Evolutionary conservation across 2,797 vertebrate species (phyloP), one percentile per base, ranked within the genome.

Genomic region (Neosalanx taihuensis): DNA sequence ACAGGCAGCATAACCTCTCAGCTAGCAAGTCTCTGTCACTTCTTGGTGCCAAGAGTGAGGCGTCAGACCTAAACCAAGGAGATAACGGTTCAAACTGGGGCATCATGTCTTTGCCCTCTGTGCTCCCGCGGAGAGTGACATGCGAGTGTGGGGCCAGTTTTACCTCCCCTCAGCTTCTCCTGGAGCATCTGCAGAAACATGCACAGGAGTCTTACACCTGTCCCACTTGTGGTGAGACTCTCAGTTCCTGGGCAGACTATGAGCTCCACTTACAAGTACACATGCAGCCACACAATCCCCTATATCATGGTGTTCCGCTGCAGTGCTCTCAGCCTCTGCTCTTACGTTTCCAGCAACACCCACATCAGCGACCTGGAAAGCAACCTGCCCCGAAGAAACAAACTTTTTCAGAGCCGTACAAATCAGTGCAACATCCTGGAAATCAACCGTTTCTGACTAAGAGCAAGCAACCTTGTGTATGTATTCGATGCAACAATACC

Each of bases 151-250:
- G 93, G 37, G 84, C 88, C 0, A 88, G 89, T 41, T 94, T 94
- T 73, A 94, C 91, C 0, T 91, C 91, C 41, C 92, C 93, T 1
- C 85, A 88, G 67, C 90, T 92, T 33, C 90, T 94, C 49, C 85
- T 94, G 63, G 92, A 93, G 81, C 93, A 93, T 79, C 81, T 94
- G 67, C 92, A 93, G 76, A 90, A 91, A 79, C 93, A 94, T 15
- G 92, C 92, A 0, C 85, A 90, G 76, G 92, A 94, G 72, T 91
- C 92, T 1, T 93, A 92, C 77, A 93, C 92, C 1, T 93, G 92
- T 71, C 93, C 92, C 0, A 87, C 90, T 3, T 93, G 93, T 56
- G 92, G 93, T n/a, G 92, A 93, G 80, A 92, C 89, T 0, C 87
- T 93, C 13, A 86, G 83, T 59, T 94, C 93, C 5, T 94, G 92